Evolutionary conservation across 2,888 invertebrate species (phyloP).

Genomic region (Drosophila atripex): DNA sequence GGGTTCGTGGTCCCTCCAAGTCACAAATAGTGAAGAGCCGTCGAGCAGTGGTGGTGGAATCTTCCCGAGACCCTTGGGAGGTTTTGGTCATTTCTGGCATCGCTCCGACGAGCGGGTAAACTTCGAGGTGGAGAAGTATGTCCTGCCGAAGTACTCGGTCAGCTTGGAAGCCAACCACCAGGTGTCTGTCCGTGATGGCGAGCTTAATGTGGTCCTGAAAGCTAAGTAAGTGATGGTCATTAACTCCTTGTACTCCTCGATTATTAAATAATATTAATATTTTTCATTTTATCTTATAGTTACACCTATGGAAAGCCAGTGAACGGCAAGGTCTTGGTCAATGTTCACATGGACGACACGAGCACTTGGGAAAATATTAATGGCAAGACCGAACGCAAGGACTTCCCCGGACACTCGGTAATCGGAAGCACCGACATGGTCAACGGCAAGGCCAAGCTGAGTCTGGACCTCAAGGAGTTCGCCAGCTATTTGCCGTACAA

Average conservation of each 20-base stretch:
- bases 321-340: constrained; percentile 92
- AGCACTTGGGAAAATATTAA: constrained; percentile 38
- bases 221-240: constrained; percentile 71
- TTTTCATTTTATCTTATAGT: constrained; percentile 82
- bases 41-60: not conserved
- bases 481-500: constrained; percentile 59
- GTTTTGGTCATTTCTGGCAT: constrained; percentile 16
- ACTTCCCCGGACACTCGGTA: constrained; percentile 56
- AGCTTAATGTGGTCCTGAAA: constrained; percentile 89
- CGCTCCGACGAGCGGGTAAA: constrained; percentile 70
- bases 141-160: constrained; percentile 96
- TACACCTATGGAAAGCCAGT: constrained; percentile 91
- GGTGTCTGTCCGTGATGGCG: constrained; percentile 92
- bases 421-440: constrained; percentile 75
- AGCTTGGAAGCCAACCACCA: constrained; percentile 92
- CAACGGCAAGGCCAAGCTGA: constrained; percentile 80
- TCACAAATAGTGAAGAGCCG: constrained; percentile 45
- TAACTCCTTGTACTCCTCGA: not conserved
- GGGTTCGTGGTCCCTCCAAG: constrained; percentile 91
- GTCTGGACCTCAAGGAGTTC: constrained; percentile 74
- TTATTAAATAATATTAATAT: not conserved
- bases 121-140: constrained; percentile 92
- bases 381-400: constrained; percentile 23
- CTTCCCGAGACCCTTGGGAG: not conserved
- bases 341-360: constrained; percentile 88